Evolutionary conservation across 2,113 vertebrate species (phyloP).

Genomic region (Tamias sibiricus): DNA sequence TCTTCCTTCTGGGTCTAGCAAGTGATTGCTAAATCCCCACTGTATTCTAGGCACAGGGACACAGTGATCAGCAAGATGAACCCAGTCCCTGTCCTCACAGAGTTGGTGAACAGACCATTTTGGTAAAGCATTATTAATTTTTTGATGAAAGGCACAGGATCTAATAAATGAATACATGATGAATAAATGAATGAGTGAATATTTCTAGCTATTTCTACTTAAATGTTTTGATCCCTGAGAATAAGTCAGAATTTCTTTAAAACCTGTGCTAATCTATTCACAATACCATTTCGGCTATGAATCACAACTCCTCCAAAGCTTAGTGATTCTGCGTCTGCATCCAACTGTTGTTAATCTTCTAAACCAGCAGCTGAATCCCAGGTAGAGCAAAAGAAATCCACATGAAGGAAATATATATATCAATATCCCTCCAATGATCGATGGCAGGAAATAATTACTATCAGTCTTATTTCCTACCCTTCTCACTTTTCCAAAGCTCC

Average conservation of each 20-base stretch:
- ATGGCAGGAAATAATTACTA: slow-evolving; percentile 13
- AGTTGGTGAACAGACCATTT: not conserved
- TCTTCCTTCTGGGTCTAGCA: not conserved
- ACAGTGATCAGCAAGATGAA: not conserved
- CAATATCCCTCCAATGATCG: slow-evolving; percentile 32
- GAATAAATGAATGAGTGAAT: not conserved
- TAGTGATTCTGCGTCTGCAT: not conserved
- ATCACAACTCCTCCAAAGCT: slow-evolving; percentile 31
- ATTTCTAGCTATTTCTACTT: slow-evolving; percentile 31
- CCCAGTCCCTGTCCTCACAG: not conserved
- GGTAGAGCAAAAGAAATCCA: slow-evolving; percentile 11
- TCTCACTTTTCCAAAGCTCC: not conserved
- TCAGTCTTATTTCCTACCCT: not conserved
- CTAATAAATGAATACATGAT: not conserved
- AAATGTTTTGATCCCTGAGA: slow-evolving; percentile 41
- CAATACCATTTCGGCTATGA: slow-evolving; percentile 13
- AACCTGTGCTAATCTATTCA: slow-evolving; percentile 41
- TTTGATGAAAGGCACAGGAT: not conserved
- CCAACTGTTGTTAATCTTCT: slow-evolving; percentile 46
- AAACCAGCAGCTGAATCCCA: slow-evolving; percentile 26
- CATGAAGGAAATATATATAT: slow-evolving; percentile 14
- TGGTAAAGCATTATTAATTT: not conserved
- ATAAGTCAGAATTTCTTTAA: slow-evolving; percentile 46
- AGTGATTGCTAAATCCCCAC: not conserved
- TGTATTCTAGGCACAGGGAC: not conserved